Percentiles rank a stretch among this genome's conserved stretches.
phyloP scores from a whole-genome alignment of 1,140 invertebrate genomes.

The Halictus rubicundus region DNA sequence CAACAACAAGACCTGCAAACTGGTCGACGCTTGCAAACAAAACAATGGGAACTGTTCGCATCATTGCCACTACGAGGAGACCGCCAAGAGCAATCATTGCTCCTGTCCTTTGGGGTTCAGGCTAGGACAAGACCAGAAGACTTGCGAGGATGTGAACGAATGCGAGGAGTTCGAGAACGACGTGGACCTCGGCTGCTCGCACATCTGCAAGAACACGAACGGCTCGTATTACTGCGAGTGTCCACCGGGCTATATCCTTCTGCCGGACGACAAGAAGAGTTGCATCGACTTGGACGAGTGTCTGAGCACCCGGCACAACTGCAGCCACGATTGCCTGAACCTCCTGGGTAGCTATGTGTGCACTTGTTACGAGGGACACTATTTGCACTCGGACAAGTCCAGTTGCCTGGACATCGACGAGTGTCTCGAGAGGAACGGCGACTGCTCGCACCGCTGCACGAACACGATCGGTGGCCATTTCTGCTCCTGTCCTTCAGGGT shows the following conservation, averaged over 20 bases:
- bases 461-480: constrained; percentile 84
- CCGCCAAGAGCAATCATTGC: constrained; percentile 86
- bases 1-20: constrained; percentile 77
- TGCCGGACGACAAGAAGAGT: constrained; percentile 83
- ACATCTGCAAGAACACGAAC: constrained; percentile 87
- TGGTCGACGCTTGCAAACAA: constrained; percentile 71
- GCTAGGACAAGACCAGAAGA: constrained; percentile 84
- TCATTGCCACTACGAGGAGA: constrained; percentile 82
- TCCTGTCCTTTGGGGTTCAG: constrained; percentile 88
- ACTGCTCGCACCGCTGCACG: constrained; percentile 80
- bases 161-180: constrained; percentile 82
- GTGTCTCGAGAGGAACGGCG: constrained; percentile 82
- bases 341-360: constrained; percentile 85
- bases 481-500: constrained; percentile 85
- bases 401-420: constrained; percentile 92
- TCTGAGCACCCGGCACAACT: constrained; percentile 84
- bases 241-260: constrained; percentile 86
- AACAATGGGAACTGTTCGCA: constrained; percentile 81
- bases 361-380: constrained; percentile 88
- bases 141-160: constrained; percentile 90
- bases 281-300: constrained; percentile 90
- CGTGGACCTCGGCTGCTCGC: constrained; percentile 72
- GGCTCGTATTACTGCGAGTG: constrained; percentile 91
- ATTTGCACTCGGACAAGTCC: constrained; percentile 86
- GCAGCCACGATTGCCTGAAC: constrained; percentile 85